Evolutionary conservation across 2,113 vertebrate genomes (phyloP).

Genomic region (Typhlomys cinereus): DNA sequence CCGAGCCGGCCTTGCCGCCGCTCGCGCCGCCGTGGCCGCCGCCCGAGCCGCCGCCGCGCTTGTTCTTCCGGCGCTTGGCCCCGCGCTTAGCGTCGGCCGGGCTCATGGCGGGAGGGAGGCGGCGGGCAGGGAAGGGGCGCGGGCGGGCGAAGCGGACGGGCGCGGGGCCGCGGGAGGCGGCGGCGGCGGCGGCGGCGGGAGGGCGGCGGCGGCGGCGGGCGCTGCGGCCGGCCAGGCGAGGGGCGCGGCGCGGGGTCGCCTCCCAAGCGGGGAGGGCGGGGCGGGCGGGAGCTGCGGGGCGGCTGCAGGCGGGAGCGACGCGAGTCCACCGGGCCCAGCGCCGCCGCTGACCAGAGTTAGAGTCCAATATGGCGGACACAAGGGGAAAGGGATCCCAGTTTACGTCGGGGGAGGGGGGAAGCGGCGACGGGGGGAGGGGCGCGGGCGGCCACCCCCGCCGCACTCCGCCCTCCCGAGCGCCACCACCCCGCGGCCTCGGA

Average conservation of each 20-base stretch:
- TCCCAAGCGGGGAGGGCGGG: conserved; percentile 57
- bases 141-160: conserved; percentile 46
- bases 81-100: conserved; percentile 97
- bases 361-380: conserved; percentile 90
- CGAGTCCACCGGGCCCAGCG: conserved; percentile 81
- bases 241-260: conserved; percentile 66
- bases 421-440: conserved; percentile 71
- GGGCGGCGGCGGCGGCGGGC: conserved; percentile 66
- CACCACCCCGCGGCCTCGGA: conserved; percentile 53
- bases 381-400: conserved; percentile 88
- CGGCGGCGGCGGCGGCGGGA: conserved; percentile 51
- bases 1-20: conserved; percentile 86
- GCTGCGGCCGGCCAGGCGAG: conserved; percentile 74
- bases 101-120: conserved; percentile 89
- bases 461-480: conserved; percentile 64
- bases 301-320: conserved; percentile 68
- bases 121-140: conserved; percentile 60
- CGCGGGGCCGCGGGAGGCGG: conserved; percentile 50
- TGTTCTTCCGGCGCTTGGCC: conserved; percentile 97
- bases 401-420: conserved; percentile 84
- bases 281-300: conserved; percentile 57
- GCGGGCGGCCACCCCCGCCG: conserved; percentile 63
- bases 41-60: conserved; percentile 89
- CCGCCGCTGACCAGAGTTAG: conserved; percentile 85
- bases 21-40: conserved; percentile 87